Conservation (phyloP, 2,113 vertebrate species). For the Puma concolor region DNA sequence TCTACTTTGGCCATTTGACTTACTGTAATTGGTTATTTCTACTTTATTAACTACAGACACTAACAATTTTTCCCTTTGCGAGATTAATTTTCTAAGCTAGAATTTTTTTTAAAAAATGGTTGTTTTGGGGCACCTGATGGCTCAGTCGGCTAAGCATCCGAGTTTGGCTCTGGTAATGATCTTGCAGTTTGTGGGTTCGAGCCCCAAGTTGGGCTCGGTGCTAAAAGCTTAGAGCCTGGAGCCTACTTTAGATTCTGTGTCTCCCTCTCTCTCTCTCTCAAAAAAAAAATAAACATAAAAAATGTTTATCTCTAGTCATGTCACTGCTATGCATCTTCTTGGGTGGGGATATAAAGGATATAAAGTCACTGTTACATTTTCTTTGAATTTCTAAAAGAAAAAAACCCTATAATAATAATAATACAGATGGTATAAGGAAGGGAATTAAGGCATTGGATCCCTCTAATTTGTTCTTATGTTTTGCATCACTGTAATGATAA, state of each 20-base stretch:
- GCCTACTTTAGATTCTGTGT: too few relatives aligned
- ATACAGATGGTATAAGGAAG: not conserved
- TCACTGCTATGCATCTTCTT: not conserved
- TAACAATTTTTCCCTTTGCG: not conserved
- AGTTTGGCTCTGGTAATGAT: too few relatives aligned
- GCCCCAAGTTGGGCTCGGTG: too few relatives aligned
- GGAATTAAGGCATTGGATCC: not conserved
- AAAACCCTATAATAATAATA: not conserved
- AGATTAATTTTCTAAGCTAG: not conserved
- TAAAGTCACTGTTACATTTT: not conserved
- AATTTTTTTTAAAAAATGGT: not conserved
- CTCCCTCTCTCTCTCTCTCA: too few relatives aligned
- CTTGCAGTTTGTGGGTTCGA: too few relatives aligned
- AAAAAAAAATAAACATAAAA: not conserved
- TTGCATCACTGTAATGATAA: too few relatives aligned
- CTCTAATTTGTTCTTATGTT: not conserved
- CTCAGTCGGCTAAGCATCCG: too few relatives aligned
- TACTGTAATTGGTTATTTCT: not conserved
- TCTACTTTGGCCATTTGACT: not conserved
- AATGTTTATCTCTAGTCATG: not conserved
- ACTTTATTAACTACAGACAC: not conserved
- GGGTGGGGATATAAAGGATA: not conserved
- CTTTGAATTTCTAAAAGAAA: not conserved
- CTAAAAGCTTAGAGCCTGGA: too few relatives aligned
- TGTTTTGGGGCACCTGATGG: too few relatives aligned